These are phyloP conservation scores for Lacerta bilineata DNA, from an alignment of 2,797 vertebrate genomes.

Conservation along the genomic window DNA sequence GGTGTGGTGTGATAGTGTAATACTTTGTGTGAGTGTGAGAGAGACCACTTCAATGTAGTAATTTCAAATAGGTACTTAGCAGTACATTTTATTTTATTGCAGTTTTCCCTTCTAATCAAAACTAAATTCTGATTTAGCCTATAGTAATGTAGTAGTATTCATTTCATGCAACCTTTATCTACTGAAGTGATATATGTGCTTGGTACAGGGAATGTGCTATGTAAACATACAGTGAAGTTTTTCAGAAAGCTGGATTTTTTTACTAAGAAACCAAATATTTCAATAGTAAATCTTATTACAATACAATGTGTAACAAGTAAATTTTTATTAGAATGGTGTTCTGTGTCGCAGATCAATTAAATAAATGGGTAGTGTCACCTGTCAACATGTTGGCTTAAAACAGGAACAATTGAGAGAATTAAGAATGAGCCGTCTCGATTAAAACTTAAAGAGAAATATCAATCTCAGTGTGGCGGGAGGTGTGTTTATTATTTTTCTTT, in stretches of 20 bases:
- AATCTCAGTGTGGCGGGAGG: background rate
- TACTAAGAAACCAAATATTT: slow-evolving; percentile 6
- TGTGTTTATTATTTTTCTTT: background rate
- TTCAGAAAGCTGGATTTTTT: slow-evolving; percentile 12
- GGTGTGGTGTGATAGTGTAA: background rate
- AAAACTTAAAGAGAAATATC: background rate
- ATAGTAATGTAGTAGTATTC: background rate
- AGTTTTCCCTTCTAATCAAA: slow-evolving; percentile 3
- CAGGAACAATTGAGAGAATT: background rate
- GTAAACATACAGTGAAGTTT: background rate
- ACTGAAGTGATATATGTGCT: slow-evolving; percentile 3
- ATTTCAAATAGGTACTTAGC: slow-evolving; percentile 1
- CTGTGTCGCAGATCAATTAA: background rate
- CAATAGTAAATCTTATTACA: slow-evolving; percentile 5
- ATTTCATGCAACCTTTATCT: background rate
- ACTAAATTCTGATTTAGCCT: slow-evolving; percentile 27
- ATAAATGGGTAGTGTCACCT: background rate
- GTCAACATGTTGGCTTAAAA: background rate
- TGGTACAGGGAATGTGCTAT: background rate
- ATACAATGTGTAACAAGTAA: background rate
- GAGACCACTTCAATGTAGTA: background rate
- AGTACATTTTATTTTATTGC: slow-evolving; percentile 16
- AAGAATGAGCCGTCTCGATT: background rate
- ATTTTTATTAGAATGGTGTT: background rate
- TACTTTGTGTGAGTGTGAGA: background rate